Evolutionary conservation across 2,888 invertebrate species (phyloP).

Genomic region (Patella depressa): DNA sequence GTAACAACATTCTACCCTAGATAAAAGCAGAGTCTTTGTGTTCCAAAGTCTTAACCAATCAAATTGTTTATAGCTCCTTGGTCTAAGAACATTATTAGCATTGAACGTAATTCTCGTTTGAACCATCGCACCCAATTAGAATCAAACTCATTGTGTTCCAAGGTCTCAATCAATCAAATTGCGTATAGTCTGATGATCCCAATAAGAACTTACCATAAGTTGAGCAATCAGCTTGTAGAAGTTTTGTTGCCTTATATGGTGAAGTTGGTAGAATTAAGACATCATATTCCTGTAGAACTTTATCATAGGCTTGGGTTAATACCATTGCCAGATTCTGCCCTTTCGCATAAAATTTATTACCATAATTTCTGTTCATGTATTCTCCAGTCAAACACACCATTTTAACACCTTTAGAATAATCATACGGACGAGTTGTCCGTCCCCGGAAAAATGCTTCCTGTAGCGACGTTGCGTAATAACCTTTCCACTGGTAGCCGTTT

Average conservation of each 20-base stretch:
- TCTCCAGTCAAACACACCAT: conserved; percentile 31
- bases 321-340: conserved; percentile 42
- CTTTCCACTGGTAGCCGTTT: conserved; percentile 43
- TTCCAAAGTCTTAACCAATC: too few species aligned
- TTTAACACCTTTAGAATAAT: conserved; percentile 37
- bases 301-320: conserved; percentile 47
- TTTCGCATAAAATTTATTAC: conserved; percentile 47
- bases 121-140: too few species aligned
- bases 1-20: too few species aligned
- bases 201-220: conserved; percentile 1
- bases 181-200: too few species aligned
- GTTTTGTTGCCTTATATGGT: conserved; percentile 41
- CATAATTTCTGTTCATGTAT: conserved; percentile 42
- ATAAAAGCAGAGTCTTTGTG: too few species aligned
- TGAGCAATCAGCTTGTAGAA: conserved; percentile 25
- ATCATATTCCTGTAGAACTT: conserved; percentile 50
- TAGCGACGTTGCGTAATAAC: conserved; percentile 35
- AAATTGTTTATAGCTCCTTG: too few species aligned
- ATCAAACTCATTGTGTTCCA: too few species aligned
- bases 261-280: conserved; percentile 59
- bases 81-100: too few species aligned
- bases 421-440: conserved; percentile 30
- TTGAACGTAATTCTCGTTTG: too few species aligned
- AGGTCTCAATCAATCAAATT: too few species aligned
- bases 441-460: conserved; percentile 36